Base-by-base conservation (phyloP, 2,888 invertebrate species). In the Rotaria sp. region DNA sequence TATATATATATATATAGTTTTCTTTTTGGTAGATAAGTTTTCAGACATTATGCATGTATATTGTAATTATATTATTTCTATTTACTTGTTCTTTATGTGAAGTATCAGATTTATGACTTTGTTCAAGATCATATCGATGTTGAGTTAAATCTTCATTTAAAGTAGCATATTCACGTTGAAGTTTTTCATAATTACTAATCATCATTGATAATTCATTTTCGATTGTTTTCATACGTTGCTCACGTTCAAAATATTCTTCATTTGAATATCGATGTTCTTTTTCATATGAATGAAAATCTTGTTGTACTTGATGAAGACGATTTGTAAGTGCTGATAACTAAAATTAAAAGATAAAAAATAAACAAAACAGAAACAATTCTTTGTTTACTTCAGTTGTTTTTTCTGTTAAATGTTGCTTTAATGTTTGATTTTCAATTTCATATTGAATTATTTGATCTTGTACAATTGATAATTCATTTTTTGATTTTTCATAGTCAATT, bases 241-340 rank as follows among this genome's bases (percentile, higher is more conserved):
- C 67, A 67, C 35, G 67, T 67, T 67, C 67, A 21, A 67, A 38
- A 67, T 35, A 67, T 67, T 67, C 67, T 67, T 67, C 35, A 35
- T 67, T 67, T 38, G 67, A 30, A 67, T 67, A 67, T 67, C 67
- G 67, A 67, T 67, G 67, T 35, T 67, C 67, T 67, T 67, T 67
- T 67, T 67, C 67, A 38, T 67, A 67, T 7, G 67, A 4, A 35
- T 67, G 67, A 38, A 67, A 67, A 7, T 67, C 67, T 67, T 67
- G 67, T 67, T 67, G 67, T 38, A 67, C 5, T 35, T 67, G 67
- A 67, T 67, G 67, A 2, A 67, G 5, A 35, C 67, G 67, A 67
- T 67, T 67, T 35, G 67, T 35, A 4, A 67, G 13, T 67, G 67
- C 30, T 21, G 35, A 35, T 35, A 67, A 35, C 67, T 67, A 35